Evolutionary conservation across 2,888 invertebrate genomes (phyloP), one percentile per base, ranked within the genome.

Genomic region (Mesorhabditis spiculigera): DNA sequence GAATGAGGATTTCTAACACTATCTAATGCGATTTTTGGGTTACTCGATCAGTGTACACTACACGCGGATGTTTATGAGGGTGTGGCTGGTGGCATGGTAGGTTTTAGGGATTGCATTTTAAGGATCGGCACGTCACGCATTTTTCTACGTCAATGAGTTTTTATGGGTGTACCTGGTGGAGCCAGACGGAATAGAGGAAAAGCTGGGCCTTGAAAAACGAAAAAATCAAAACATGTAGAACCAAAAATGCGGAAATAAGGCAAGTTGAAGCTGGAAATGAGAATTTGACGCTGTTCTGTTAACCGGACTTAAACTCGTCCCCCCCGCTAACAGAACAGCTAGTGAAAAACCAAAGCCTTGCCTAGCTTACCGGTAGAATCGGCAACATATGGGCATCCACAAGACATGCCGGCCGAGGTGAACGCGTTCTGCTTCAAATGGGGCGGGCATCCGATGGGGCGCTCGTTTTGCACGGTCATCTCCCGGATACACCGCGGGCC

Each of bases 391-490:
- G 81, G 81, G 65, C 81, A 81, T 2, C 80, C 75, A 73, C 81
- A 81, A 62, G 77, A 73, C 66, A 81, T 71, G 58, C 75, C 68
- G 65, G 71, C 72, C 6, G 80, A 75, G 16, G 76, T 73, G 73
- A 79, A 81, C 45, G 76, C 75, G 71, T 81, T 80, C 44, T 75
- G 68, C 10, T 74, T 71, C 50, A 82, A 66, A 66, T 74, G 77
- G 42, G 82, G 82, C 44, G 82, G 82, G 71, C 82, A 82, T 63
- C 77, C 79, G 28, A 73, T 66, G 3, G 80, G 76, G 43, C 70
- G 65, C 70, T 80, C 81, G 67, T 77, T 76, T 69, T 81, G 81
- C 16, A 81, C 78, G 42, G 73, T 69, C 71, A 82, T 66, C 16
- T 81, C 76, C 5, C 77, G 72, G 58, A 82, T 71, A 69, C 82